Evolutionary conservation across 2,888 invertebrate species (phyloP).

Genomic region (Isotomurus palustris): DNA sequence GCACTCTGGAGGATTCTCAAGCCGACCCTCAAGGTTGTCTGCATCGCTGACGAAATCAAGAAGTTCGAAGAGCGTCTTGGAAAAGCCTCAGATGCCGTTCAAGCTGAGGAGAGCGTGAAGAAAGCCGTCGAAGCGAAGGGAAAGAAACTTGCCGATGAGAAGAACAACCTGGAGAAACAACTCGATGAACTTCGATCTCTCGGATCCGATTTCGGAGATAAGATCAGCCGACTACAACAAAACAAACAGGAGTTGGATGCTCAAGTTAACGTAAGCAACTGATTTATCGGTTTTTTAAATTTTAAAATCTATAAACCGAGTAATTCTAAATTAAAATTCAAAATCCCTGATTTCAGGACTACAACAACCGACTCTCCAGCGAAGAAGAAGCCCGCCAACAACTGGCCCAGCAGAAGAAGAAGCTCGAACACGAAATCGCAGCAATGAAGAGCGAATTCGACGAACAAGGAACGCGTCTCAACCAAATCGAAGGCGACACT

Average conservation of each 20-base stretch:
- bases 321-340: neutral
- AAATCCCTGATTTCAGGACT: conserved; percentile 49
- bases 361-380: conserved; percentile 53
- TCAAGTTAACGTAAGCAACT: conserved; percentile 18
- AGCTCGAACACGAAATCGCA: conserved; percentile 88
- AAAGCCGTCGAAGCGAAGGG: conserved; percentile 13
- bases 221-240: conserved; percentile 20
- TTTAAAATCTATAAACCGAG: neutral
- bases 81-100: conserved; percentile 14
- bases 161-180: conserved; percentile 18
- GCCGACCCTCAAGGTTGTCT: conserved; percentile 36
- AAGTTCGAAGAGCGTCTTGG: conserved; percentile 26
- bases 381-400: conserved; percentile 49
- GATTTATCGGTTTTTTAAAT: neutral
- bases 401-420: conserved; percentile 91
- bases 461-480: conserved; percentile 86
- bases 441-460: conserved; percentile 96
- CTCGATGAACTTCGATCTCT: conserved; percentile 23
- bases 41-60: conserved; percentile 40
- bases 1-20: conserved; percentile 37
- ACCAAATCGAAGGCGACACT: conserved; percentile 93
- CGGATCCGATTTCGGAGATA: conserved; percentile 27
- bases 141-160: conserved; percentile 22
- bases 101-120: conserved; percentile 15
- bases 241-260: conserved; percentile 26